Evolutionary conservation across 2,888 invertebrate genomes (phyloP), one percentile per base, ranked within the genome.

Genomic region (Taenaris catops): DNA sequence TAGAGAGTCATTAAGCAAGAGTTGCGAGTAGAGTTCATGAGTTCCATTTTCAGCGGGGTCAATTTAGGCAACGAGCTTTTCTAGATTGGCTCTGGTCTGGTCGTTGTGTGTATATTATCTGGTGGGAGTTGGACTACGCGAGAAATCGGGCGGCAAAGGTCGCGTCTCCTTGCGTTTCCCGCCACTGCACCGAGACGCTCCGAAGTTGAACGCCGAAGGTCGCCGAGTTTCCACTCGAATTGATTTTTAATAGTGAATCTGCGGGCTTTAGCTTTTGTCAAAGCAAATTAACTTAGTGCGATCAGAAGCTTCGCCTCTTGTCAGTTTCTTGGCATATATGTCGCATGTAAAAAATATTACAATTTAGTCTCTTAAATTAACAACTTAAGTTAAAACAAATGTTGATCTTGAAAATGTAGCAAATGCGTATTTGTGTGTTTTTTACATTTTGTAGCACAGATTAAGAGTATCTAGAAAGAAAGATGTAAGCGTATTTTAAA

Each of bases 61-160:
- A n/a, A n/a, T n/a, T n/a, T n/a, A n/a, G n/a, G n/a, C n/a, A n/a
- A n/a, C n/a, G n/a, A n/a, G n/a, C n/a, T n/a, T n/a, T n/a, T n/a
- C n/a, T n/a, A n/a, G n/a, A n/a, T n/a, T n/a, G n/a, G n/a, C n/a
- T n/a, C n/a, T n/a, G n/a, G n/a, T n/a, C n/a, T n/a, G n/a, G n/a
- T n/a, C n/a, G n/a, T n/a, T n/a, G n/a, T n/a, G n/a, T n/a, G n/a
- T n/a, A n/a, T 83, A 65, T 68, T 64, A 71, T 61, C 65, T 62
- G 64, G 63, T 49, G 59, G 74, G 59, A 58, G 86, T 83, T 76
- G 75, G 83, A 81, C 76, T 78, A 75, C 73, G 79, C 76, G 80
- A 63, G 76, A 87, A 88, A 87, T 88, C 87, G 87, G 73, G 71
- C 68, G 72, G 67, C 63, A 81, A 84, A 80, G 72, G 69, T 79